These are phyloP conservation scores for Caenorhabditis elegans DNA, from an alignment of 1,140 invertebrate species.

Conservation along the genomic window DNA sequence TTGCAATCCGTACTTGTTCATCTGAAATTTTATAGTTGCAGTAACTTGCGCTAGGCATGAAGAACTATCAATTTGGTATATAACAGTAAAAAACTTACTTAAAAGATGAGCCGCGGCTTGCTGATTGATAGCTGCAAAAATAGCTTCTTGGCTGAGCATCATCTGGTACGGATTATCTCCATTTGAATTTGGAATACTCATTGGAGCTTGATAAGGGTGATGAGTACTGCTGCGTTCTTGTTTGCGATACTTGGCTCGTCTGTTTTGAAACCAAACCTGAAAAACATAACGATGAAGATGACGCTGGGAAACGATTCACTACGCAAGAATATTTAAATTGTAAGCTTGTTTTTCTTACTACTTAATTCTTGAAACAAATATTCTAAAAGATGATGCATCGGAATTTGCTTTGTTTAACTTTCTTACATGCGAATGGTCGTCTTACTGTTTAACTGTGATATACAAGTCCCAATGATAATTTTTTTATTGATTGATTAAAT, in stretches of 20 bases:
- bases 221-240: conserved; percentile 71
- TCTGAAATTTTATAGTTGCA: neutral
- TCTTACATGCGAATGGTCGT: no score
- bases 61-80: no score
- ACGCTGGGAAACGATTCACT: neutral
- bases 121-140: conserved; percentile 11
- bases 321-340: neutral
- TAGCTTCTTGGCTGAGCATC: conserved; percentile 21
- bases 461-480: no score
- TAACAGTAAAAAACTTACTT: no score
- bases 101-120: conserved; percentile 30
- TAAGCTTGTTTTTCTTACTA: no score
- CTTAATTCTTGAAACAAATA: no score
- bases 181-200: conserved; percentile 12
- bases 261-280: conserved; percentile 89
- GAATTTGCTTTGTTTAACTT: no score
- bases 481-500: no score
- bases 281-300: neutral
- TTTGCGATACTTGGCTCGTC: conserved; percentile 88
- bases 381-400: no score
- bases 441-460: no score
- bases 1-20: conserved; percentile 20
- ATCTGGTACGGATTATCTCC: conserved; percentile 32
- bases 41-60: no score
- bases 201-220: conserved; percentile 45